phyloP scores from a whole-genome alignment of 2,113 vertebrate species.

The Syngnathus floridae region DNA sequence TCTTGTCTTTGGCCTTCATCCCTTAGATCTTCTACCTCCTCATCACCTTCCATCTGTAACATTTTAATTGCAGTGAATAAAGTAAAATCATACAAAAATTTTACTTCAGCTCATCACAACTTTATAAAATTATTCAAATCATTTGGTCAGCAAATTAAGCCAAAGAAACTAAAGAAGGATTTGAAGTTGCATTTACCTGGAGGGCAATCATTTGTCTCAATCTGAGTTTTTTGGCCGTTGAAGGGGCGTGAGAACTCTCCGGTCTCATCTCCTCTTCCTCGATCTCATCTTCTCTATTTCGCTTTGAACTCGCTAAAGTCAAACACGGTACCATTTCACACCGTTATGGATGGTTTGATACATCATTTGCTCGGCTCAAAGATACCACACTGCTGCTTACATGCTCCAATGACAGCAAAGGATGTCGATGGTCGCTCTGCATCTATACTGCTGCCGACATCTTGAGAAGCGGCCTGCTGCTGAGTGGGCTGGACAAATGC shows the following conservation, averaged over 20 bases:
- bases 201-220: slow-evolving; percentile 72
- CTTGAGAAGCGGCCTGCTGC: slow-evolving; percentile 83
- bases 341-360: neutral
- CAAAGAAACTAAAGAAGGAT: neutral
- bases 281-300: slow-evolving; percentile 72
- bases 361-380: neutral
- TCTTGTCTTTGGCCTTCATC: slow-evolving; percentile 37
- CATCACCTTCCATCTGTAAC: slow-evolving; percentile 55
- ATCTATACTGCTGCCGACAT: slow-evolving; percentile 77
- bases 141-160: neutral
- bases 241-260: slow-evolving; percentile 75
- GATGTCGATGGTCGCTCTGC: slow-evolving; percentile 89
- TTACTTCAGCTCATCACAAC: no score
- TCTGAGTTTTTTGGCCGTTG: slow-evolving; percentile 77
- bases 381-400: slow-evolving; percentile 22
- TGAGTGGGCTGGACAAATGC: slow-evolving; percentile 97
- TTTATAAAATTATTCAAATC: neutral
- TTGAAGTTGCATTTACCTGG: slow-evolving; percentile 65
- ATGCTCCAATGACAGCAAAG: slow-evolving; percentile 73
- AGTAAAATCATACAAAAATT: neutral
- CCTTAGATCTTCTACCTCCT: slow-evolving; percentile 48
- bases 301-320: slow-evolving; percentile 75
- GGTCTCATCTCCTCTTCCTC: slow-evolving; percentile 66
- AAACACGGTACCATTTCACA: slow-evolving; percentile 50
- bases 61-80: neutral